Evolutionary conservation across 2,888 invertebrate genomes (phyloP).

Genomic region (Electrophaes corylata): DNA sequence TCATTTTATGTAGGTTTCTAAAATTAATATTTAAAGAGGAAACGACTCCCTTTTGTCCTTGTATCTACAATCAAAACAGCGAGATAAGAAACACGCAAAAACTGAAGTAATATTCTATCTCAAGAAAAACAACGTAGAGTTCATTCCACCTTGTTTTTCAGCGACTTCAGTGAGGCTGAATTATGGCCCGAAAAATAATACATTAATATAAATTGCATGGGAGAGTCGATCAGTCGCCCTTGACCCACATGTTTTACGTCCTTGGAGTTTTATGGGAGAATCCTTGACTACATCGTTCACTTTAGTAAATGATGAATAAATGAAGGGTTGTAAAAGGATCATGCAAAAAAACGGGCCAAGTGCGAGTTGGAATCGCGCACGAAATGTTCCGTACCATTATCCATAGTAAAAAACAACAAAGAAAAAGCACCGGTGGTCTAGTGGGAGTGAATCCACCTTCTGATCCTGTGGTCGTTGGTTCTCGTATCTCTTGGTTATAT

Average conservation of each 20-base stretch:
- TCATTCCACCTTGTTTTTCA: not conserved
- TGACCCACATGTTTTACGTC: constrained; percentile 2
- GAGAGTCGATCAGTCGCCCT: constrained; percentile 6
- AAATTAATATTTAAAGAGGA: constrained; percentile 15
- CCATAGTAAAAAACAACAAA: too few species aligned
- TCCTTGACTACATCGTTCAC: constrained; percentile 9
- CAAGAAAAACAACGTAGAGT: constrained; percentile 1
- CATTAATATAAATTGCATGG: not conserved
- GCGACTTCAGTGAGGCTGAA: not conserved
- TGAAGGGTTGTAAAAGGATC: too few species aligned
- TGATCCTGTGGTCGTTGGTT: too few species aligned
- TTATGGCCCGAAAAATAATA: not conserved
- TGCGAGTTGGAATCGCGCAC: too few species aligned
- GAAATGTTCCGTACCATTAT: too few species aligned
- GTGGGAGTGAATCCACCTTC: too few species aligned
- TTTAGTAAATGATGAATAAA: constrained; percentile 12
- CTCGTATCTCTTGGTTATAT: too few species aligned
- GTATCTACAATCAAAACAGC: constrained; percentile 7
- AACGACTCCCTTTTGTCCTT: not conserved
- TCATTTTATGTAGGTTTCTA: not conserved
- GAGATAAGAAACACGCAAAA: constrained; percentile 7
- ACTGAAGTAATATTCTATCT: constrained; percentile 1
- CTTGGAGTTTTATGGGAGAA: constrained; percentile 1
- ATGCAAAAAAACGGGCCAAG: too few species aligned
- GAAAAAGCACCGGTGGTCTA: too few species aligned